phyloP scores from a whole-genome alignment of 2,797 vertebrate genomes.

The Melanotaenia nigrans region DNA sequence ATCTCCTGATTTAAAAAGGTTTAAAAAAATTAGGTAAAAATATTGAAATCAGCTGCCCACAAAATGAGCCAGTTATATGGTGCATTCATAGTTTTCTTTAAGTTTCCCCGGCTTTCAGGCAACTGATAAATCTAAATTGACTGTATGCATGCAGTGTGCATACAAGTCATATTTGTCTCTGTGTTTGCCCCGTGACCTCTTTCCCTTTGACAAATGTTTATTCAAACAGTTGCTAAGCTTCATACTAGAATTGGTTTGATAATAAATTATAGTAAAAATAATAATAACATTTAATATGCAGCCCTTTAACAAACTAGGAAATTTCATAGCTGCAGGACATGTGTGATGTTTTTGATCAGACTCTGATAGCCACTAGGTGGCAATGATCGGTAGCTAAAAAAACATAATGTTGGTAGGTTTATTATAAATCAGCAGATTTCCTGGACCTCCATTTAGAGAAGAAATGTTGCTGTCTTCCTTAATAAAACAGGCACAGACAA shows the following conservation, averaged over 20 bases:
- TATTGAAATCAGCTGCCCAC: too few species aligned
- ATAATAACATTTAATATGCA: neutral
- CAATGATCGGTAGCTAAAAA: slow-evolving; percentile 2
- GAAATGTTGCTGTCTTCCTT: neutral
- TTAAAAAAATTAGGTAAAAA: too few species aligned
- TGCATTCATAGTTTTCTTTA: too few species aligned
- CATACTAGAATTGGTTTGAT: neutral
- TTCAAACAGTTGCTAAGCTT: neutral
- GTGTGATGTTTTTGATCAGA: neutral
- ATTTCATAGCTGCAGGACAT: neutral
- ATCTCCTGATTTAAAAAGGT: too few species aligned
- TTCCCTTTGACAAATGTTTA: too few species aligned
- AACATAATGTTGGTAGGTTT: neutral
- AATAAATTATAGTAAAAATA: neutral
- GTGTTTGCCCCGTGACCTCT: too few species aligned
- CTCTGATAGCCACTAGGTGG: slow-evolving; percentile 41
- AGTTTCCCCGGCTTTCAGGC: too few species aligned
- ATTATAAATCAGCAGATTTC: neutral
- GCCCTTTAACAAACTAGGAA: neutral
- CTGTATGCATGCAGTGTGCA: too few species aligned
- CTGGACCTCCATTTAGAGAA: neutral
- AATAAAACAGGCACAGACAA: neutral
- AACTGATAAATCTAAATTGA: too few species aligned
- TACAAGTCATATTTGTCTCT: too few species aligned
- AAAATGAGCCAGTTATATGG: too few species aligned